Conservation (phyloP, 1,140 invertebrate genomes). For the Oryzaephilus surinamensis region DNA sequence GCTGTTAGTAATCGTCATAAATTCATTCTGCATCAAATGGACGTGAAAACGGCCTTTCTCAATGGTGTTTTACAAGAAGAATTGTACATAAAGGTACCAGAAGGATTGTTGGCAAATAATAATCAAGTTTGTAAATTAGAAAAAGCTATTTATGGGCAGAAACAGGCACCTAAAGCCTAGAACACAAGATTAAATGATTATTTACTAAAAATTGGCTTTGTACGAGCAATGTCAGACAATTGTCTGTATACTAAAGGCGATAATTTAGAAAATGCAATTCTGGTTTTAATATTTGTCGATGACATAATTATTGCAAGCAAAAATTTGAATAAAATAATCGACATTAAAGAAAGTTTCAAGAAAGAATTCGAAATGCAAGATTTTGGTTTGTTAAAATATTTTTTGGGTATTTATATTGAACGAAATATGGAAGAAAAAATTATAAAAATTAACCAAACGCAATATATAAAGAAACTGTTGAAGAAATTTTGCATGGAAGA, state of each 20-base stretch:
- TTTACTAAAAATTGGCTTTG: constrained; percentile 7
- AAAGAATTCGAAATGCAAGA: too few relatives aligned
- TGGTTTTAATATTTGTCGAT: constrained; percentile 4
- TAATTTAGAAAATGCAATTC: constrained; percentile 1
- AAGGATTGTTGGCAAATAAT: constrained; percentile 17
- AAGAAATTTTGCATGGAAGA: too few relatives aligned
- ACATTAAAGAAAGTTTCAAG: too few relatives aligned
- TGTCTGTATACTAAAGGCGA: constrained; percentile 11
- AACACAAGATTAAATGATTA: constrained; percentile 26
- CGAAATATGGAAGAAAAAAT: too few relatives aligned
- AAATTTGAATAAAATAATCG: too few relatives aligned
- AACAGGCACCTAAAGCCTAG: constrained; percentile 29
- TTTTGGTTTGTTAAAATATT: too few relatives aligned
- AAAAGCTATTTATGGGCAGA: constrained; percentile 27
- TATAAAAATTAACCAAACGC: too few relatives aligned
- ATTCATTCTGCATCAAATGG: constrained; percentile 12
- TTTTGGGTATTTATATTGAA: too few relatives aligned
- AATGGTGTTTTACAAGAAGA: constrained; percentile 22
- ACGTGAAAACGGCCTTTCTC: constrained; percentile 24
- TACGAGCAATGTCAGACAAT: constrained; percentile 12
- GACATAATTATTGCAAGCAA: constrained; percentile 1
- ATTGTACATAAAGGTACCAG: constrained; percentile 29
- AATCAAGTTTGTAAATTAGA: constrained; percentile 22
- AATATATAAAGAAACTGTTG: too few relatives aligned
- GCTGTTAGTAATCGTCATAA: constrained; percentile 8